Evolutionary conservation across 2,888 invertebrate genomes (phyloP).

Genomic region (Cotesia congregata): DNA sequence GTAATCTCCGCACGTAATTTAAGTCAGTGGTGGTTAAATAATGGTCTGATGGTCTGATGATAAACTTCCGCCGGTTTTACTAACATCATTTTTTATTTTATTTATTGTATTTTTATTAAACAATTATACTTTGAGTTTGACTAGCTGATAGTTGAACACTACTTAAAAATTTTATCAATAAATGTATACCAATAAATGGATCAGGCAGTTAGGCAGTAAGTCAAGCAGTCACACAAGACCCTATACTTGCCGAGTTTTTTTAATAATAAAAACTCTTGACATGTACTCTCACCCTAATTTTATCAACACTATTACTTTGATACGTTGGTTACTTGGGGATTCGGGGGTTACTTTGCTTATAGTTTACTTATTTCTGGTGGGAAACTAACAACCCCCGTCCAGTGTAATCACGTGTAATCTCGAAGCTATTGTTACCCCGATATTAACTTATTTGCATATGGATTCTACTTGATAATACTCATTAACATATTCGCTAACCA

Average conservation of each 20-base stretch:
- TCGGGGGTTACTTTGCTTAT: slow-evolving; percentile 18
- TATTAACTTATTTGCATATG: slow-evolving; percentile 65
- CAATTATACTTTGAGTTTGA: no score
- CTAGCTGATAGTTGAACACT: no score
- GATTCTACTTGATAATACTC: slow-evolving; percentile 1
- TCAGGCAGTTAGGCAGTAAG: no score
- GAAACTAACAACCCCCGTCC: slow-evolving; percentile 59
- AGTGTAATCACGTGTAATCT: slow-evolving; percentile 65
- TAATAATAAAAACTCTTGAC: neutral
- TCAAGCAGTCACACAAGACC: no score
- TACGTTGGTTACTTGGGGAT: slow-evolving; percentile 26
- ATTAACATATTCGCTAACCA: neutral
- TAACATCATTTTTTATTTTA: slow-evolving; percentile 40
- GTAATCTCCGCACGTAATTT: slow-evolving; percentile 57
- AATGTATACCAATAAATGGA: no score
- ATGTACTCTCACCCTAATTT: slow-evolving; percentile 53
- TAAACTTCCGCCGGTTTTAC: neutral
- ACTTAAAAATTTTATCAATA: no score
- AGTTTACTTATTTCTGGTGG: slow-evolving; percentile 54
- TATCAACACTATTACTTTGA: slow-evolving; percentile 48
- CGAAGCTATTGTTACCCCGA: slow-evolving; percentile 58
- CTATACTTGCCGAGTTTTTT: slow-evolving; percentile 17
- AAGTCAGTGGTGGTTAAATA: neutral
- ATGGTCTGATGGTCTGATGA: neutral
- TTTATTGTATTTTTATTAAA: no score